Conservation (phyloP, 2,797 vertebrate genomes). For the Alouatta caraya region DNA sequence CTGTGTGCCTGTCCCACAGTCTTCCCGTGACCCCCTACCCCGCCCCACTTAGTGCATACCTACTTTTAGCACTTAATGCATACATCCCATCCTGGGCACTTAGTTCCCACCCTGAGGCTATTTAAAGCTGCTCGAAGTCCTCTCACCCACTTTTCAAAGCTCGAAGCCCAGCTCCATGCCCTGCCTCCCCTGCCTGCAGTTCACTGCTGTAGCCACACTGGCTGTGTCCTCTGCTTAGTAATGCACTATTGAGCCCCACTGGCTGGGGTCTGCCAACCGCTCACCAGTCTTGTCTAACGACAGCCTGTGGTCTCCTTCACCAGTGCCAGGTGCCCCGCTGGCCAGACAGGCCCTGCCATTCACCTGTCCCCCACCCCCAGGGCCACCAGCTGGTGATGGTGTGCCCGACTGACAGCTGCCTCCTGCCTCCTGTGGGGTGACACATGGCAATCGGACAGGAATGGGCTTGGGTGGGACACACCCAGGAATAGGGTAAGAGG, state of each 20-base stretch:
- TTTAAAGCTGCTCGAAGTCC: conserved; percentile 38
- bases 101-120: conserved; percentile 41
- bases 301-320: conserved; percentile 29
- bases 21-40: neutral
- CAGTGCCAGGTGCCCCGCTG: conserved; percentile 63
- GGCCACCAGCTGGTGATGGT: conserved; percentile 71
- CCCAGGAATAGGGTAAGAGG: neutral
- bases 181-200: neutral
- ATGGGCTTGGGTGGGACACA: conserved; percentile 27
- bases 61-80: conserved; percentile 45
- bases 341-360: conserved; percentile 58
- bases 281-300: conserved; percentile 45
- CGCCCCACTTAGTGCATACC: conserved; percentile 3
- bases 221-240: neutral
- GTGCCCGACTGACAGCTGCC: conserved; percentile 65
- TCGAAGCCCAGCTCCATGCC: neutral
- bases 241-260: conserved; percentile 11
- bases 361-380: conserved; percentile 28
- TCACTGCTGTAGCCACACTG: neutral
- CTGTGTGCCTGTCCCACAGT: neutral
- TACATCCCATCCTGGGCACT: neutral
- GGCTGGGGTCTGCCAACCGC: neutral
- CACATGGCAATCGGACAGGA: conserved; percentile 62
- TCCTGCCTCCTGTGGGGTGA: conserved; percentile 64
- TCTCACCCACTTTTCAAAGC: conserved; percentile 32